Percentiles rank a stretch among this genome's conserved stretches.
Evolutionary conservation across 1,140 invertebrate species (phyloP).

Genomic region (Lepidostoma basale): DNA sequence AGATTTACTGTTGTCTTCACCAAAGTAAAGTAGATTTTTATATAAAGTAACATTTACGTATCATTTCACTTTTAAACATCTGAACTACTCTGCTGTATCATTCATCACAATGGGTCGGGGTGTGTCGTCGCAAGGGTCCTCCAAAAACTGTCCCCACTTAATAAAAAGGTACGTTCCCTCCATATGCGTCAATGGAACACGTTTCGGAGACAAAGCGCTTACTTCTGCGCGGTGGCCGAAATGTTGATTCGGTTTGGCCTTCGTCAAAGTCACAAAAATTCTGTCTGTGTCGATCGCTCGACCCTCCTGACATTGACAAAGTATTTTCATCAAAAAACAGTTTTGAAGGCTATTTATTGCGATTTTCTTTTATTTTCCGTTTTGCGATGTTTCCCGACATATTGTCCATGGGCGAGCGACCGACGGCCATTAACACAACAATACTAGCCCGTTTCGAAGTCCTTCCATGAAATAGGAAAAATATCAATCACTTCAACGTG

Average conservation of each 20-base stretch:
- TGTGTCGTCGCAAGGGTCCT: slow-evolving; percentile 7
- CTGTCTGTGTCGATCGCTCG: slow-evolving; percentile 17
- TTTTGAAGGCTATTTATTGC: slow-evolving; percentile 45
- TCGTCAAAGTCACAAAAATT: slow-evolving; percentile 41
- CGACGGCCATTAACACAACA: neutral
- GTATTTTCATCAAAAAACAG: slow-evolving; percentile 42
- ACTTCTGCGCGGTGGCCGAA: neutral
- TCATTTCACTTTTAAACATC: neutral
- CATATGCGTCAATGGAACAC: neutral
- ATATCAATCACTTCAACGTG: neutral
- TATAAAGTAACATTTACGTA: too few species aligned
- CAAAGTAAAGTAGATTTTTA: too few species aligned
- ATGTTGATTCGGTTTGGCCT: slow-evolving; percentile 1
- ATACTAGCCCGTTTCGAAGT: neutral
- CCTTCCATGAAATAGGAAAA: neutral
- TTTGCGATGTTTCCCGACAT: slow-evolving; percentile 23
- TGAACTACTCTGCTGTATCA: neutral
- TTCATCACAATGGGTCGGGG: slow-evolving; percentile 23
- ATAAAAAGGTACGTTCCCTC: neutral
- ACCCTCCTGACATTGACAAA: slow-evolving; percentile 37
- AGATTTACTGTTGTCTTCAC: too few species aligned
- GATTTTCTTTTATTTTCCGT: slow-evolving; percentile 21
- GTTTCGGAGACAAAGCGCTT: neutral
- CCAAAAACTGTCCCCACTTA: too few species aligned
- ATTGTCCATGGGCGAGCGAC: slow-evolving; percentile 28